Evolutionary conservation across 2,888 invertebrate species (phyloP).

Genomic region (Lingula anatina): DNA sequence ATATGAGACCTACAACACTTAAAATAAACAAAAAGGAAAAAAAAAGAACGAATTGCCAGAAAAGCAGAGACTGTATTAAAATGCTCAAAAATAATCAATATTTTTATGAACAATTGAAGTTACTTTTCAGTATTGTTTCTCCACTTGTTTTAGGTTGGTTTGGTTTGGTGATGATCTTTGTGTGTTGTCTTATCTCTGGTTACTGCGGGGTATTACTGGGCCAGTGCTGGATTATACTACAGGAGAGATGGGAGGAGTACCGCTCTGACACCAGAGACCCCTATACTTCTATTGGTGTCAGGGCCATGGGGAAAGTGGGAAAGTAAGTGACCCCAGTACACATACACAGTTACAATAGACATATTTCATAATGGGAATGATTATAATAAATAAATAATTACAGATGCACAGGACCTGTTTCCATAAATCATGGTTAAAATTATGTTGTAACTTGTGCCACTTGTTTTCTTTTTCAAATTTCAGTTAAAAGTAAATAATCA

Average conservation of each 20-base stretch:
- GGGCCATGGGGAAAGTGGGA: slow-evolving; percentile 64
- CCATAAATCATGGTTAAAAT: too few species aligned
- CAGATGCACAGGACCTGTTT: too few species aligned
- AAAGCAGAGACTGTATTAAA: too few species aligned
- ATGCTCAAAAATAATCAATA: too few species aligned
- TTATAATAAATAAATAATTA: too few species aligned
- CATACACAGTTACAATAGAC: background rate
- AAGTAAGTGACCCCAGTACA: slow-evolving; percentile 22
- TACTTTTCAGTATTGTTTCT: background rate
- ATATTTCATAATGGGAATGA: background rate
- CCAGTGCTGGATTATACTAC: slow-evolving; percentile 75
- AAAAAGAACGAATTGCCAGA: too few species aligned
- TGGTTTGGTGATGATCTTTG: slow-evolving; percentile 60
- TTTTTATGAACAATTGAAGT: too few species aligned
- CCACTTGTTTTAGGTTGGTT: slow-evolving; percentile 60
- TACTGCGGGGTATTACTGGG: slow-evolving; percentile 78
- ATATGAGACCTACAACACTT: too few species aligned
- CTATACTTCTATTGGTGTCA: slow-evolving; percentile 76
- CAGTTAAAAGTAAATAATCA: too few species aligned
- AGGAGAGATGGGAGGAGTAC: slow-evolving; percentile 61
- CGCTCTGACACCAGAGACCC: slow-evolving; percentile 65
- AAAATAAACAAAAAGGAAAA: too few species aligned
- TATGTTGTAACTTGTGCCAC: too few species aligned
- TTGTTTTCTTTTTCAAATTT: too few species aligned
- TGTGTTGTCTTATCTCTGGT: slow-evolving; percentile 63